Evolutionary conservation across 2,113 vertebrate genomes (phyloP).

Genomic region (Neolamprologus hecqui): DNA sequence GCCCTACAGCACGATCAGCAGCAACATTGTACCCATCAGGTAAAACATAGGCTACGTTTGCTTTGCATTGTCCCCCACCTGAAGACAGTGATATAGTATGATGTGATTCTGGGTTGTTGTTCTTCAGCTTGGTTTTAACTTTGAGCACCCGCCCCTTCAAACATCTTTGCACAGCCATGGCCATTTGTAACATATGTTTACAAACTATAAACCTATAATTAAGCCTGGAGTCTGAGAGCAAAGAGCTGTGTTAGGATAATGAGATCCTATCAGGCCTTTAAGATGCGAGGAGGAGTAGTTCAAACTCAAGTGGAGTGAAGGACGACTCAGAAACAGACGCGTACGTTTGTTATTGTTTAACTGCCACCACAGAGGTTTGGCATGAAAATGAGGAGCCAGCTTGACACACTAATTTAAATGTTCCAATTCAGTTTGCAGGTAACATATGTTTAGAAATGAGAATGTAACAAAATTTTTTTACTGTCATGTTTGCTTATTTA

Average conservation of each 20-base stretch:
- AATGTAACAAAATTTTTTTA: rapidly evolving
- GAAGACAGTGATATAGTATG: neutral
- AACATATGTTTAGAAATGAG: neutral
- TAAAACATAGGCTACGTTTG: rapidly evolving
- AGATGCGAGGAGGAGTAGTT: neutral
- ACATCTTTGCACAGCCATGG: neutral
- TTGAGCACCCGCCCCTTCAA: neutral
- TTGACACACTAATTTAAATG: neutral
- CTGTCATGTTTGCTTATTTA: neutral
- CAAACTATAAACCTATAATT: neutral
- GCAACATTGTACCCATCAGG: neutral
- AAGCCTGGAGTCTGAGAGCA: neutral
- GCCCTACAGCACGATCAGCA: rapidly evolving
- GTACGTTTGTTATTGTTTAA: rapidly evolving
- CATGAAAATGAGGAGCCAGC: neutral
- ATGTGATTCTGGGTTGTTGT: neutral
- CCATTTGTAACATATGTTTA: neutral
- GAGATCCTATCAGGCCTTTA: neutral
- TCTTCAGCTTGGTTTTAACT: neutral
- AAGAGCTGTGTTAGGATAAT: neutral
- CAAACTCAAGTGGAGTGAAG: neutral
- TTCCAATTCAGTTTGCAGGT: neutral
- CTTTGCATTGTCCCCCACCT: neutral
- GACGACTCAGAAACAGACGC: neutral
- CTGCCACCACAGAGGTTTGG: neutral